Base-by-base conservation (phyloP, 1,140 invertebrate genomes). In the Caenorhabditis remanei region DNA sequence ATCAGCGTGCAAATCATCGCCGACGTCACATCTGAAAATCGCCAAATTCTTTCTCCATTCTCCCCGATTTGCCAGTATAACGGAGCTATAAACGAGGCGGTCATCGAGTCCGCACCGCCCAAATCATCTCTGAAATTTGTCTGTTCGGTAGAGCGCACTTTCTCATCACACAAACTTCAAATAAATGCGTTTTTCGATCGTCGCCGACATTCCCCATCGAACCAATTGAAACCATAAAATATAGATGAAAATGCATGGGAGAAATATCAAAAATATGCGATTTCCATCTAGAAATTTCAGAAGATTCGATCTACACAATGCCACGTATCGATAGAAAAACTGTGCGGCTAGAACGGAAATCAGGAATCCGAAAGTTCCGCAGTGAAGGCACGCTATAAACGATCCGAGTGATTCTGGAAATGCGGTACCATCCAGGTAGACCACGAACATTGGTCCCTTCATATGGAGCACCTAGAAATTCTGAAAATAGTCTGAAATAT, bases 271-370 rank as follows among this genome's bases (percentile, higher is more conserved):
- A 61, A 61, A n/a, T 4, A 61, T n/a, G 16, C n/a, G 16, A n/a
- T 61, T n/a, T 16, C 56, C 56, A n/a, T 61, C 56, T 8, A 61
- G 4, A 61, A n/a, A n/a, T 5, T 4, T 4, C 8, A 61, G 8
- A n/a, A 61, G 14, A n/a, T n/a, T n/a, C 85, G 19, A 41, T 7
- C 40, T 65, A 75, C 85, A 87, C 41, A 87, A 65, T 7, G 55
- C 85, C 2, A 46, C 19, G 32, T n/a, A 48, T 40, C 50, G 13
- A 48, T 32, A 50, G 56, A 87, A 48, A 46, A 55, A 46, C 8
- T 79, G 71, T 5, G 48, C 43, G 4, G 48, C 71, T 32, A 79
- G 19, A 32, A 79, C 16, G 4, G 43, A 79, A 19, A 53, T 79
- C 13, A 79, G 8, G 8, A 61, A n/a, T 16, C 16, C 56, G 21